phyloP scores from a whole-genome alignment of 2,888 invertebrate genomes.

The Synanthedon tipuliformis region DNA sequence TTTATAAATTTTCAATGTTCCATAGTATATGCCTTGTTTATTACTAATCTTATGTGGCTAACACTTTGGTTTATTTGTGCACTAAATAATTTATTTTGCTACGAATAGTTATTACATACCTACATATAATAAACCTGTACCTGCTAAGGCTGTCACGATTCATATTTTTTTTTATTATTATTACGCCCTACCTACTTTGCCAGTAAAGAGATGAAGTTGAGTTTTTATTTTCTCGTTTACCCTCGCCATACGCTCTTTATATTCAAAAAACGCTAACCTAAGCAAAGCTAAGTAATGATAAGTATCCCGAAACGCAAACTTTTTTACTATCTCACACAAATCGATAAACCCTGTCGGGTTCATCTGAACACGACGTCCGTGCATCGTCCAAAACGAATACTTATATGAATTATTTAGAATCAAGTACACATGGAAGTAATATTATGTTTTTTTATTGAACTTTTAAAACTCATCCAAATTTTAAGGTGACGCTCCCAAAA shows the following conservation, averaged over 20 bases:
- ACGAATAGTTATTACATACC: background rate
- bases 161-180: background rate
- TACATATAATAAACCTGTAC: too few relatives aligned
- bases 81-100: conserved; percentile 40
- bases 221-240: conserved; percentile 1
- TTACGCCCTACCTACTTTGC: background rate
- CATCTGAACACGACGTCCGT: too few relatives aligned
- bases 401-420: too few relatives aligned
- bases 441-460: too few relatives aligned
- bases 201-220: conserved; percentile 13
- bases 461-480: too few relatives aligned
- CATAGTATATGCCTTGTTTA: conserved; percentile 31
- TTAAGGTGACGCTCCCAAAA: too few relatives aligned
- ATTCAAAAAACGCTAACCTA: background rate
- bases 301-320: background rate
- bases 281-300: background rate
- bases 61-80: conserved; percentile 43
- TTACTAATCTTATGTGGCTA: conserved; percentile 61
- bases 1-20: conserved; percentile 35
- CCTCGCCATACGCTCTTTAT: background rate
- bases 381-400: too few relatives aligned
- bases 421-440: too few relatives aligned
- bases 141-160: too few relatives aligned
- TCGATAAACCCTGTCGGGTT: too few relatives aligned
- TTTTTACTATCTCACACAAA: too few relatives aligned